Evolutionary conservation across 2,797 vertebrate species (phyloP), one percentile per base, ranked within the genome.

Genomic region (Hydrocynus forskahlii): DNA sequence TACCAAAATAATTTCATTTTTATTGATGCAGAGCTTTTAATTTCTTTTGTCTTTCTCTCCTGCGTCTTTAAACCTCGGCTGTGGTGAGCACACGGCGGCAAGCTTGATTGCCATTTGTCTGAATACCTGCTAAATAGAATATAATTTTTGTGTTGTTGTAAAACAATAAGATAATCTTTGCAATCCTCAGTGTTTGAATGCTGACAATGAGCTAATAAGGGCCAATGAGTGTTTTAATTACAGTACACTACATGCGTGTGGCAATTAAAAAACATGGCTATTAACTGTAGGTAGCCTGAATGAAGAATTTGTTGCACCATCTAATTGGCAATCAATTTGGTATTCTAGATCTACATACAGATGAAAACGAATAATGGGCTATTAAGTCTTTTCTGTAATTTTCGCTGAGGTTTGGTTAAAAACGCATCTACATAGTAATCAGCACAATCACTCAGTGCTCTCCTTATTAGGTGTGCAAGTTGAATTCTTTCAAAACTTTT

Each of bases 261-360:
- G n/a, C 17, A 68, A 85, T 83, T 85, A 29, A 83, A 85, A 79
- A 83, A 81, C 64, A 79, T 69, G 76, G 83, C 78, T 81, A 84
- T 85, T 83, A 85, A 77, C 84, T 73, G 78, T 74, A 85, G 79
- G 82, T 79, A 82, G 50, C 35, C 50, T 80, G 76, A 80, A 84
- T 86, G 81, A 83, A 68, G 81, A 79, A 86, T 86, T 76, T 74
- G 83, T 25, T 69, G 76, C 73, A 55, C 40, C 59, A 48, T 83
- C 76, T 84, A 83, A 83, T 85, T 88, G 85, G 73, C 83, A 85
- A 87, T 88, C 81, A 82, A 78, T 83, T 86, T 84, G 59, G 70
- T 83, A 85, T 81, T 85, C 71, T 73, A 57, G 62, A 75, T 77
- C 62, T 78, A 55, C 66, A 66, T 75, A 60, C 70, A 60, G 78